Base-by-base conservation (phyloP, 2,888 invertebrate genomes). In the Rotaria macrura region DNA sequence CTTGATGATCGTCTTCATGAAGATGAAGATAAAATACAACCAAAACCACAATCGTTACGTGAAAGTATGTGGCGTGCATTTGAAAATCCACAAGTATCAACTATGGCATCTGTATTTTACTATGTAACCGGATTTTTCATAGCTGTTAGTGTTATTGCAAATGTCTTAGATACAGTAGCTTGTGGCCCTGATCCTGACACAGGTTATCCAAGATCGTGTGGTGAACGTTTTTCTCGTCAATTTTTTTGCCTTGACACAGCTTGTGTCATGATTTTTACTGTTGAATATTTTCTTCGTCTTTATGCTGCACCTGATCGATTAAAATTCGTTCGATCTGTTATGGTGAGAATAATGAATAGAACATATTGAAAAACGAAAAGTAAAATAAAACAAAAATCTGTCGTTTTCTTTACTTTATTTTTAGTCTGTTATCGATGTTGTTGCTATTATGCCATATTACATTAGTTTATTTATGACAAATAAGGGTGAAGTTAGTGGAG, bases 121-220 rank as follows among this genome's bases (percentile, higher is more conserved):
- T 99, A 99, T 92, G 99, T 99, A 87, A 99, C 99, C 84, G 99
- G 99, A 85, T 99, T 98, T 92, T 99, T 99, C 92, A 99, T 99
- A 89, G 98, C 99, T n/a, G 96, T 99, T 84, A 97, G 97, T 87
- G 99, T 99, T 89, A 94, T 98, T 94, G 98, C 98, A 87, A 99
- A 99, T 92, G 98, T 99, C 86, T 95, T 97, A 87, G 98, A 98
- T 92, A 98, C 98, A 83, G 95, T 97, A 87, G 95, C 96, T 84
- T 96, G 96, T 90, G 96, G 96, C 85, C 94, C 94, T 84, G 88
- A 89, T 85, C 89, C 91, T 92, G 96, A 89, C 94, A 89, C 89
- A 3, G 79, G 79, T 43, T 79, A 79, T 79, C 87, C 88, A 84
- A 95, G 72, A 93, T 95, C 97, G 14, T 99, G 98, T 91, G 99